These are phyloP conservation scores for Eupeodes luniger DNA, from an alignment of 2,888 invertebrate genomes.

Conservation along the genomic window DNA sequence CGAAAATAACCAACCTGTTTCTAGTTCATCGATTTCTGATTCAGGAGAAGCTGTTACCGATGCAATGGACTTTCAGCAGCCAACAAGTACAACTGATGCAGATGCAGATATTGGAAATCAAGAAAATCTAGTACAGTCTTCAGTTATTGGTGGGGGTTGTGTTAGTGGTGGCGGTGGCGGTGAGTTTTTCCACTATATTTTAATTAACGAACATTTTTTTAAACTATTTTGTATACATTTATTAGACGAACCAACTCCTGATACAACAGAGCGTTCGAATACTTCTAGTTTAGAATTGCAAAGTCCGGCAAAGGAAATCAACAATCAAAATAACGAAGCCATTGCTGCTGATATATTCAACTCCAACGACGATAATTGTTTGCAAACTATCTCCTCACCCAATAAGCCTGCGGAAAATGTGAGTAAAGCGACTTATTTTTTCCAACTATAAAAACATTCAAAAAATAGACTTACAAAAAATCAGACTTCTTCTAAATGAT, in stretches of 20 bases:
- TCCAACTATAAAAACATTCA: too few species aligned
- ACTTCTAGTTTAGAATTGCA: conserved; percentile 19
- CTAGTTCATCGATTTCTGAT: conserved; percentile 40
- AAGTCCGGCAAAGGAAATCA: conserved; percentile 32
- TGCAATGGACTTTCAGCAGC: conserved; percentile 57
- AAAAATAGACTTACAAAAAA: too few species aligned
- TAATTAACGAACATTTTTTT: background rate
- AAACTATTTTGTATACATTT: background rate
- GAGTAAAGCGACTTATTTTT: conserved; percentile 1
- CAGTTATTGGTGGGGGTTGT: conserved; percentile 9
- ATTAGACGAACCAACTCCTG: conserved; percentile 55
- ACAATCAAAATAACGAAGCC: conserved; percentile 58
- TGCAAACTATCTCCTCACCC: conserved; percentile 26
- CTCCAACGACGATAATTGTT: conserved; percentile 67
- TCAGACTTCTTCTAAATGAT: too few species aligned
- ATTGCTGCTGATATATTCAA: conserved; percentile 78
- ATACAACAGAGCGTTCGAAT: conserved; percentile 46
- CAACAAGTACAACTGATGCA: conserved; percentile 57
- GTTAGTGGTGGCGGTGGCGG: conserved; percentile 44
- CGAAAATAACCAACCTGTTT: conserved; percentile 57
- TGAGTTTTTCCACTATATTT: conserved; percentile 13
- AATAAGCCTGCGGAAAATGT: conserved; percentile 30
- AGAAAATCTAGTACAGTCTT: conserved; percentile 55
- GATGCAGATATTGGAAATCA: conserved; percentile 51
- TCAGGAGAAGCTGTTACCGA: conserved; percentile 44